Base-by-base conservation (phyloP, 2,797 vertebrate species). In the Danio aesculapii region DNA sequence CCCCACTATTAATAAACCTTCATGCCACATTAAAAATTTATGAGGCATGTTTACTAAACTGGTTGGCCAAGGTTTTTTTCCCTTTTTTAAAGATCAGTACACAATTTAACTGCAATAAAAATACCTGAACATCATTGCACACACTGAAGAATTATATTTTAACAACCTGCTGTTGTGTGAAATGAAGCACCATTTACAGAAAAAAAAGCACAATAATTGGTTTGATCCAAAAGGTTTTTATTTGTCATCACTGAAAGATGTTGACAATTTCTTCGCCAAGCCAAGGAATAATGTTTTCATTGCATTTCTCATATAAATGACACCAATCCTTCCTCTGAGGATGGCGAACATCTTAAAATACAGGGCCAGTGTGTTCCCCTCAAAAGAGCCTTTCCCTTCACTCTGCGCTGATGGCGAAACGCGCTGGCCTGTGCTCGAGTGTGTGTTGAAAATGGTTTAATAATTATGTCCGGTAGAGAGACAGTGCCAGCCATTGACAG, bases 201-300 rank as follows among this genome's bases (percentile, higher is more conserved):
- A 30, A 64, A 10, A 10, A 2, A 12, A 55, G 2, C 11, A 64
- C 44, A 79, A 75, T 57, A 46, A 78, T 17, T 41, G 4, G 9
- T 87, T 90, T 85, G 74, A 90, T 92, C 86, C 88, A 92, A 91
- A 92, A 84, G 19, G 75, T 83, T 87, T 93, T 94, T 92, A 92
- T 92, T 92, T 71, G 83, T 86, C 83, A 49, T 81, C 82, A 85
- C 67, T 84, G 87, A 85, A 90, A 89, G 80, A 84, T 88, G 88
- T 53, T 50, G 62, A 77, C 77, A 86, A 83, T 81, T 84, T 84
- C 19, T 81, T 85, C 66, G 57, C 53, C 72, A 84, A 84, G 79
- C 75, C 77, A 82, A 66, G 71, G 67, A 73, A 75, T 83, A 81
- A 70, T 70, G 55, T 66, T 75, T 81, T 84, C 80, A 81, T 68